A percentile compares a stretch with the other conserved stretches of the same genome.
Evolutionary conservation across 2,113 vertebrate genomes (phyloP).

Genomic region (Dendropsophus ebraccatus): DNA sequence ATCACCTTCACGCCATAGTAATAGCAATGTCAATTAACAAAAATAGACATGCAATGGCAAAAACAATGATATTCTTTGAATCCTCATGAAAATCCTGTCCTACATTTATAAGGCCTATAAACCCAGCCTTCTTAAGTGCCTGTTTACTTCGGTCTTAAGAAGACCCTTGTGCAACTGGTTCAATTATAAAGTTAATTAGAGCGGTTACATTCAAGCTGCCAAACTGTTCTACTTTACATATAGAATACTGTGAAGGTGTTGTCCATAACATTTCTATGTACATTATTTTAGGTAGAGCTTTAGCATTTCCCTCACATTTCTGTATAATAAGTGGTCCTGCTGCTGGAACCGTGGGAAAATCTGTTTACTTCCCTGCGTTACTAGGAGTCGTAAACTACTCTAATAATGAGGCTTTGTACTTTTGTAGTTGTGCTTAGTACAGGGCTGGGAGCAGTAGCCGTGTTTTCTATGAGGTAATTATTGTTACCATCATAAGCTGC

Average conservation of each 20-base stretch:
- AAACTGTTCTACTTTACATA: background rate
- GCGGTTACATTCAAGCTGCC: slow-evolving; percentile 23
- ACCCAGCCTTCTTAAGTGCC: background rate
- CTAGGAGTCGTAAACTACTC: slow-evolving; percentile 38
- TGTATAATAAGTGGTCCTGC: slow-evolving; percentile 48
- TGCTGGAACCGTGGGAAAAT: slow-evolving; percentile 52
- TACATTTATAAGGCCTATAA: background rate
- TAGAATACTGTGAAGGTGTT: slow-evolving; percentile 17
- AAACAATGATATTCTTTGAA: background rate
- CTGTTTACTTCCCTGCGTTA: background rate
- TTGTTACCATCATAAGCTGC: slow-evolving; percentile 38
- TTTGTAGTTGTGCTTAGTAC: slow-evolving; percentile 13
- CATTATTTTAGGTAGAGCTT: slow-evolving; percentile 6
- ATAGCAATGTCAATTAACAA: background rate
- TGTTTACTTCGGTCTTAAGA: background rate
- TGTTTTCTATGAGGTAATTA: slow-evolving; percentile 46
- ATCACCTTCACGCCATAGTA: background rate
- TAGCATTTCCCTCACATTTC: slow-evolving; percentile 44
- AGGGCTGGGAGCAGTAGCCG: slow-evolving; percentile 28
- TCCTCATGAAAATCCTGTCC: background rate
- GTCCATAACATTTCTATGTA: slow-evolving; percentile 19
- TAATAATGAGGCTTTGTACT: slow-evolving; percentile 51
- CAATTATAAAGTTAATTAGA: slow-evolving; percentile 28
- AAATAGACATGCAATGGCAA: background rate
- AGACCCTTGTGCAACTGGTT: background rate